Evolutionary conservation across 2,797 vertebrate genomes (phyloP), one percentile per base, ranked within the genome.

Genomic region (Linurgus olivaceus): DNA sequence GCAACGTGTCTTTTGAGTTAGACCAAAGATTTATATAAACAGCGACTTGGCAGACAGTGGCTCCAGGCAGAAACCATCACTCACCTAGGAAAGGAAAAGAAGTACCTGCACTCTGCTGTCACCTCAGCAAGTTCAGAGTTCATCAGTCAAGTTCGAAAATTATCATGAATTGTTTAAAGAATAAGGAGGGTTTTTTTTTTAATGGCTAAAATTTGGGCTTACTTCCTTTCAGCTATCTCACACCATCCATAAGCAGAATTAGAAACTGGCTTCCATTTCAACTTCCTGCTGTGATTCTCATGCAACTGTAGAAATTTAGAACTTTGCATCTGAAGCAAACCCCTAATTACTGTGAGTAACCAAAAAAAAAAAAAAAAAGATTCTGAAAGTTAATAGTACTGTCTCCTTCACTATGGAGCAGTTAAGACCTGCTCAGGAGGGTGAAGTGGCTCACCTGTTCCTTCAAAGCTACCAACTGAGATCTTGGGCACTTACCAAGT

Each of bases 11-110:
- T 61, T 29, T 29, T 48, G 29, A 20, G 10, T 73, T 62, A 63
- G 25, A 91, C 6, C 20, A 52, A 79, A 88, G 15, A 17, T 38
- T 68, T 50, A 61, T 23, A 47, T 11, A 50, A 76, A 65, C 3
- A 29, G 10, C 17, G 54, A 37, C 19, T 48, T 37, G 18, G 18
- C 9, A 61, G 7, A 28, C 3, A 71, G 0, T 3, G 4, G 15
- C 29, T 81, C 71, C n/a, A 38, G 23, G 44, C 16, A 66, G 51
- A 61, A 81, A 16, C 35, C 19, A 13, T 33, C 14, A 16, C 26
- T 38, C 33, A 31, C 13, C 20, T 4, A 25, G 11, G 17, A 59
- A 17, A 58, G 14, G 12, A 51, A 59, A 72, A 80, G 25, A 78
- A 80, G 28, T 1, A 51, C 17, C 6, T 7, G 5, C 21, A 16